A percentile compares a stretch with the other conserved stretches of the same genome.
Evolutionary conservation across 2,113 vertebrate species (phyloP).

Genomic region (Platichthys flesus): DNA sequence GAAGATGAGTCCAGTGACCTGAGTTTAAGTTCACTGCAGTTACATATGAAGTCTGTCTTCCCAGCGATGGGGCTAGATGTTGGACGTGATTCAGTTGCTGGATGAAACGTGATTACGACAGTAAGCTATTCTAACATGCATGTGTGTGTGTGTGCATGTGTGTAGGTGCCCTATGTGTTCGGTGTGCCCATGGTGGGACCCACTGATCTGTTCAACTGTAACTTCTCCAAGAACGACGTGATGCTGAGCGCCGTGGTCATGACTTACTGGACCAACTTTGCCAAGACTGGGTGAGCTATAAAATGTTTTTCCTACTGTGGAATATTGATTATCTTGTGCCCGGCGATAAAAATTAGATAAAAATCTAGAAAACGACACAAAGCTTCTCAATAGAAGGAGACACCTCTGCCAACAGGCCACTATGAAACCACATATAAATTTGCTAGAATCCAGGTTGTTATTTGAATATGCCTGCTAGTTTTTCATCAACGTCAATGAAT

Average conservation of each 20-base stretch:
- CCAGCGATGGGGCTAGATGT: conserved; percentile 5
- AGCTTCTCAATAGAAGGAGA: too few species aligned
- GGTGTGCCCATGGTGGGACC: conserved; percentile 96
- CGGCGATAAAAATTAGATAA: too few species aligned
- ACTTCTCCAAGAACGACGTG: conserved; percentile 98
- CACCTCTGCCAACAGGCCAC: too few species aligned
- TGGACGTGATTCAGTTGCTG: conserved; percentile 20
- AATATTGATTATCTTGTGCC: neutral
- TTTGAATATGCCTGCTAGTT: too few species aligned
- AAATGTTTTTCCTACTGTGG: conserved; percentile 11
- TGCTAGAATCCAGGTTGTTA: too few species aligned
- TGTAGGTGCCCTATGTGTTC: conserved; percentile 92
- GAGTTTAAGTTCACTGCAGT: conserved; percentile 29
- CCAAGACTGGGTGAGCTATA: conserved; percentile 95
- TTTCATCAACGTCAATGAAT: too few species aligned
- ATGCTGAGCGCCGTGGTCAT: conserved; percentile 98
- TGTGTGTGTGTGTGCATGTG: conserved; percentile 34
- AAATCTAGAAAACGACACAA: too few species aligned
- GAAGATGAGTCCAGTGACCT: neutral
- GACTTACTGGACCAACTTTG: conserved; percentile 99
- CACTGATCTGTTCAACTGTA: conserved; percentile 95
- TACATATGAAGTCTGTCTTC: conserved; percentile 20
- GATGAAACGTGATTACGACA: conserved; percentile 14
- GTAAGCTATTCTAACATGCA: neutral
- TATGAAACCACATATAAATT: too few species aligned